These are phyloP conservation scores for Xylota segnis DNA, from an alignment of 2,888 invertebrate genomes.

Conservation along the genomic window DNA sequence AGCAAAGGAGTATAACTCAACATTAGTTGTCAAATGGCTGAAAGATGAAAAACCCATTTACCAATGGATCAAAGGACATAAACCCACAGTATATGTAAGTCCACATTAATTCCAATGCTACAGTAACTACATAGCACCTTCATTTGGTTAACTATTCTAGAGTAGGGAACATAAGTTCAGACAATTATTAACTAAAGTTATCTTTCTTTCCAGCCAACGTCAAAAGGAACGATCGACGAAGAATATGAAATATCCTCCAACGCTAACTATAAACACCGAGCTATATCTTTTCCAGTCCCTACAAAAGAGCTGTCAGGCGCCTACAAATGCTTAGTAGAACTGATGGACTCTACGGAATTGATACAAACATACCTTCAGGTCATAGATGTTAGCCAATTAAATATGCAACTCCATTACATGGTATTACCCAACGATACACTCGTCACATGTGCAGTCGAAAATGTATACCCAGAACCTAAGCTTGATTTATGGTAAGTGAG, in stretches of 20 bases:
- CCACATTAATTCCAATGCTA: too few relatives aligned
- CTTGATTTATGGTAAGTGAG: conserved; percentile 54
- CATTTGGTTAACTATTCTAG: too few relatives aligned
- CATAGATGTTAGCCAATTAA: conserved; percentile 55
- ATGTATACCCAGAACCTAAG: conserved; percentile 62
- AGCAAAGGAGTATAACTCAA: conserved; percentile 18
- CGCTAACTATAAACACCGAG: conserved; percentile 46
- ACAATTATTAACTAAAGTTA: background rate
- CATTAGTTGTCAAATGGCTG: conserved; percentile 65
- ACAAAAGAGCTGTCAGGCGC: conserved; percentile 55
- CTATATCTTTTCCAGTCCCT: conserved; percentile 46
- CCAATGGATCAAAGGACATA: conserved; percentile 71
- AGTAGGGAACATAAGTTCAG: too few relatives aligned
- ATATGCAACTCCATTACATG: conserved; percentile 32
- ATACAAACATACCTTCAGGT: conserved; percentile 54
- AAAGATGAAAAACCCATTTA: conserved; percentile 65
- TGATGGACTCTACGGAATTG: conserved; percentile 37
- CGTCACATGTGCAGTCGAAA: conserved; percentile 57
- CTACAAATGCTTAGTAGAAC: conserved; percentile 61
- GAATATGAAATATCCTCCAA: conserved; percentile 45
- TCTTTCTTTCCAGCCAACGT: conserved; percentile 27
- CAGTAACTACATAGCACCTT: too few relatives aligned
- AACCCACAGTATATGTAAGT: conserved; percentile 67
- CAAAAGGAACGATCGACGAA: conserved; percentile 59
- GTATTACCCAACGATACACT: conserved; percentile 46